These are phyloP conservation scores for Heliconius cydno DNA, from an alignment of 2,888 invertebrate genomes.

Conservation along the genomic window DNA sequence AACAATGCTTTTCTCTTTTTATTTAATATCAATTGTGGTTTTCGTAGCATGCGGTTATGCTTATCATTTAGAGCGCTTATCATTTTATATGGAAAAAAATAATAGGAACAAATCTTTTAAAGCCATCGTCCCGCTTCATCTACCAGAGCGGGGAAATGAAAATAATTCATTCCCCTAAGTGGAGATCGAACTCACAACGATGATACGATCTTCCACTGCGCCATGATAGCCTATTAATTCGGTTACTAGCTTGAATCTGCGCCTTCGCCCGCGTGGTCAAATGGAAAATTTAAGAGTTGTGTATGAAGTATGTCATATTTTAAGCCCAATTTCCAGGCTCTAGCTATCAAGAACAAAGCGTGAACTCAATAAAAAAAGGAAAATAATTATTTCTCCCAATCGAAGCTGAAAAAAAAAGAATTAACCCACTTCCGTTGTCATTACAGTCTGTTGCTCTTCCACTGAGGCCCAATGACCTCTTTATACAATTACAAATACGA, in stretches of 20 bases:
- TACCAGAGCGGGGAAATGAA: neutral
- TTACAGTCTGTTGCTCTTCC: neutral
- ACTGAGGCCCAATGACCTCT: neutral
- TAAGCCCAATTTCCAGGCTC: too few relatives aligned
- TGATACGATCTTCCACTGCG: too few relatives aligned
- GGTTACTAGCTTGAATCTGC: too few relatives aligned
- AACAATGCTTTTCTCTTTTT: neutral
- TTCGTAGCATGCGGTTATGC: too few relatives aligned
- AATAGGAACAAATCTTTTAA: neutral
- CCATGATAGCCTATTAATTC: too few relatives aligned
- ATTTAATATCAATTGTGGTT: neutral
- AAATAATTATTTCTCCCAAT: too few relatives aligned
- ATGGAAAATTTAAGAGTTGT: too few relatives aligned
- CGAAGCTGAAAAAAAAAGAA: neutral
- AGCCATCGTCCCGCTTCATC: neutral
- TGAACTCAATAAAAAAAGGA: too few relatives aligned
- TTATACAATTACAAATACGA: neutral
- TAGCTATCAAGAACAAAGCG: too few relatives aligned
- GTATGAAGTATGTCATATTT: too few relatives aligned
- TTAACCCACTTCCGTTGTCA: neutral
- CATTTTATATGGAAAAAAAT: neutral
- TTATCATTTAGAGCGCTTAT: too few relatives aligned
- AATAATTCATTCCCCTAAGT: neutral
- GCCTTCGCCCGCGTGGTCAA: too few relatives aligned
- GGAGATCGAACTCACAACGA: neutral